These are phyloP conservation scores for Aphaenogaster floridana DNA, from an alignment of 1,140 invertebrate species.

Conservation along the genomic window DNA sequence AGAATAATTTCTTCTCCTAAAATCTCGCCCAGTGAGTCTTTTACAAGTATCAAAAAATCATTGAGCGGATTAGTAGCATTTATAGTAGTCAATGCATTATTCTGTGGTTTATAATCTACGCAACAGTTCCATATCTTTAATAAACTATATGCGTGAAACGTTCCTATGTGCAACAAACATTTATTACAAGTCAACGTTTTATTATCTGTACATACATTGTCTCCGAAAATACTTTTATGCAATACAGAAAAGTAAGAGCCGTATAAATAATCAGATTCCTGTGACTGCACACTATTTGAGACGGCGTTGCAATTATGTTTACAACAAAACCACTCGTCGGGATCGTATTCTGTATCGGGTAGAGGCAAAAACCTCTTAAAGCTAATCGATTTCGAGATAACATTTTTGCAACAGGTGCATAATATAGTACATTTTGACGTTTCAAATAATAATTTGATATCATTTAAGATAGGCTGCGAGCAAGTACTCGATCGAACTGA, in stretches of 20 bases:
- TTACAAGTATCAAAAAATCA: slow-evolving; percentile 83
- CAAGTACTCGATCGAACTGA: slow-evolving; percentile 8
- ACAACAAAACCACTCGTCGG: slow-evolving; percentile 84
- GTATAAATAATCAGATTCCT: slow-evolving; percentile 82
- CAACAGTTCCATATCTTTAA: slow-evolving; percentile 84
- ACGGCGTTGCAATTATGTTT: slow-evolving; percentile 72
- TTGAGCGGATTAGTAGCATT: slow-evolving; percentile 73
- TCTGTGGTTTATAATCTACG: slow-evolving; percentile 74
- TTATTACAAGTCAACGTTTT: slow-evolving; percentile 78
- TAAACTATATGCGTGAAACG: slow-evolving; percentile 68
- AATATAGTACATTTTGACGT: slow-evolving; percentile 67
- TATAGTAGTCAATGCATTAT: slow-evolving; percentile 29
- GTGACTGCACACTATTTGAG: slow-evolving; percentile 74
- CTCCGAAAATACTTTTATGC: slow-evolving; percentile 73
- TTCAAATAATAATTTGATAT: slow-evolving; percentile 69
- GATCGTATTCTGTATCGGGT: slow-evolving; percentile 81
- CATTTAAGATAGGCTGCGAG: slow-evolving; percentile 36
- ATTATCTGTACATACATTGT: slow-evolving; percentile 74
- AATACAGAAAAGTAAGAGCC: slow-evolving; percentile 79
- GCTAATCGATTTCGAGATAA: slow-evolving; percentile 76
- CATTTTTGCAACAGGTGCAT: slow-evolving; percentile 79
- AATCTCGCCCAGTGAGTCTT: slow-evolving; percentile 71
- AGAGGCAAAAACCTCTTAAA: slow-evolving; percentile 81
- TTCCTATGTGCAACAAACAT: slow-evolving; percentile 81
- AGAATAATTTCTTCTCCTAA: slow-evolving; percentile 80